Base-by-base conservation (phyloP, 2,113 vertebrate species). In the Myanophis thanlyinensis region DNA sequence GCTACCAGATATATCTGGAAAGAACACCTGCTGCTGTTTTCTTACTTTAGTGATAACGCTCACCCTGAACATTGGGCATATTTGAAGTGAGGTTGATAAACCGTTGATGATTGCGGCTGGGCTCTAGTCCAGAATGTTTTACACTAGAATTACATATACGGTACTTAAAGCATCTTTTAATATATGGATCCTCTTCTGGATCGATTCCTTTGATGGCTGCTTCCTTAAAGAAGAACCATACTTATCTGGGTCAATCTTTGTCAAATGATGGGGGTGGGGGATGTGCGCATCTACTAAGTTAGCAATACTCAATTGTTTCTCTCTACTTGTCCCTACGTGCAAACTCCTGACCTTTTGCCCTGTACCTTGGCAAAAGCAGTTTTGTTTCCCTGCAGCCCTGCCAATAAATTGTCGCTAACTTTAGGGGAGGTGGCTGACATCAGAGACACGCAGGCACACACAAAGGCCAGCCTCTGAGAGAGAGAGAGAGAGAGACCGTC, bases 361-460 rank as follows among this genome's bases (percentile, higher is more conserved):
- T 85, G 92, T 59, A 48, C 46, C 53, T 89, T 89, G 73, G 52
- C 88, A n/a, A n/a, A 80, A 53, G 87, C 23, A 1, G 11, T 40
- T 88, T 88, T 88, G 49, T 51, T 84, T 54, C 49, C 87, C 25
- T 35, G 3, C 1, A 27, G 23, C 86, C 30, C 25, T 53, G 59
- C 56, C 87, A 89, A n/a, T 8, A 47, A 80, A 80, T 40, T 35
- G 51, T 48, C 87, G 44, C 85, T 90, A 88, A 25, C n/a, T 49
- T 92, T 56, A n/a, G 88, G 88, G 92, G 88, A 51, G 92, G 88
- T 54, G 13, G 27, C 51, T 85, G 88, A 92, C 88, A 51, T 15
- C 73, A 85, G 52, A 40, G 67, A 18, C 62, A 56, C 7, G 25
- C 35, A 40, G 12, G 18, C 44, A 62, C 44, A 7, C 40, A 27